A percentile compares a stretch with the other conserved stretches of the same genome.
These are phyloP conservation scores for Papilio protenor DNA, from an alignment of 2,888 invertebrate species.

Conservation along the genomic window DNA sequence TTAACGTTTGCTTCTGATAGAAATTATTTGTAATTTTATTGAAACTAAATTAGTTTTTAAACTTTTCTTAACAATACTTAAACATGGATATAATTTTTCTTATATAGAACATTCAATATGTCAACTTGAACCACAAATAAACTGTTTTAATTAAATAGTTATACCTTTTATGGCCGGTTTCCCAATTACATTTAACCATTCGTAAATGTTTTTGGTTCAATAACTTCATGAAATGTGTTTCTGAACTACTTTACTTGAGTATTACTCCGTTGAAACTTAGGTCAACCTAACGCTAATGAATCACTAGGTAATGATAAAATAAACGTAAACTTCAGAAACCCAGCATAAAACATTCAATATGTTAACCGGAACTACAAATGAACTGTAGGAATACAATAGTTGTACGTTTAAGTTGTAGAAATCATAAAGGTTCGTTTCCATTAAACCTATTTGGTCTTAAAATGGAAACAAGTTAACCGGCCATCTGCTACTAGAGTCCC, in stretches of 20 bases:
- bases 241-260: no score
- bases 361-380: background rate
- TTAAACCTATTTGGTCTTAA: background rate
- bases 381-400: background rate
- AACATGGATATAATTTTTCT: background rate
- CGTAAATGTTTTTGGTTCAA: no score
- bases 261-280: no score
- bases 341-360: background rate
- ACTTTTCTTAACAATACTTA: background rate
- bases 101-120: background rate
- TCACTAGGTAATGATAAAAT: no score
- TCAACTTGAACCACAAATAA: no score
- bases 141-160: background rate
- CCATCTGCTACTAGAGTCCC: constrained; percentile 27
- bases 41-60: background rate
- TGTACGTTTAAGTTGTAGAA: background rate
- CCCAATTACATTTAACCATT: no score
- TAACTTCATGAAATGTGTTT: no score
- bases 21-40: background rate
- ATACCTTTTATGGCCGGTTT: background rate
- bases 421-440: background rate
- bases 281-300: no score
- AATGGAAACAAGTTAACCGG: background rate
- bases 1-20: background rate
- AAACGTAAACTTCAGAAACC: no score